Evolutionary conservation across 2,888 invertebrate genomes (phyloP).

Genomic region (Macropis europaea): DNA sequence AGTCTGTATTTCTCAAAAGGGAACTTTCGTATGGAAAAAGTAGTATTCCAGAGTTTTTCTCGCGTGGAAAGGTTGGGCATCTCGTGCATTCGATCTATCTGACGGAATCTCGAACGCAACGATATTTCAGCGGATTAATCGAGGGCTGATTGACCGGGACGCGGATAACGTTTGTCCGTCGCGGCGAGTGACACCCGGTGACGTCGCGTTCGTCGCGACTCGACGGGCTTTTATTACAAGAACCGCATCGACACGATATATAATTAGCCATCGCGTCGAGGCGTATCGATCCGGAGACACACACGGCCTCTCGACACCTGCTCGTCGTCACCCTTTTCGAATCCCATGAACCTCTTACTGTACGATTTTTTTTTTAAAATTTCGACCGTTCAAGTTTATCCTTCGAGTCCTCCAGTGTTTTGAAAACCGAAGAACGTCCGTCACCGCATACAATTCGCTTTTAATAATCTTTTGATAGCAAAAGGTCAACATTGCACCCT

Average conservation of each 20-base stretch:
- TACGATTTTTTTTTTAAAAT: too few relatives aligned
- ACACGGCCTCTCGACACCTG: slow-evolving; percentile 2
- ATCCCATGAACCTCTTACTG: too few relatives aligned
- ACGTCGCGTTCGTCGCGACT: slow-evolving; percentile 1
- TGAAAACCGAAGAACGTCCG: too few relatives aligned
- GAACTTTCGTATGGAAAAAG: too few relatives aligned
- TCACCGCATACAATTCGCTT: too few relatives aligned
- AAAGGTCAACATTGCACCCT: too few relatives aligned
- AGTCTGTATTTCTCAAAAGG: background rate
- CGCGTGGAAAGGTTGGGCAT: background rate
- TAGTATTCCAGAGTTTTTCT: too few relatives aligned
- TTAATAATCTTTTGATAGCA: too few relatives aligned
- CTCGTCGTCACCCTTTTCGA: slow-evolving; percentile 5
- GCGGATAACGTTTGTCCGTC: background rate
- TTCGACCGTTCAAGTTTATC: too few relatives aligned
- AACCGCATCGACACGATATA: slow-evolving; percentile 18
- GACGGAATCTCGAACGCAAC: background rate
- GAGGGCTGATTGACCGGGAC: background rate
- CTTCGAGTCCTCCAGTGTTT: too few relatives aligned
- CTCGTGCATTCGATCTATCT: background rate
- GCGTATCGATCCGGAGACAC: slow-evolving; percentile 42
- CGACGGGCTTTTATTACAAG: slow-evolving; percentile 31
- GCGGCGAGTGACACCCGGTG: background rate
- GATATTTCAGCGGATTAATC: background rate
- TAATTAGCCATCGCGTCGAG: slow-evolving; percentile 20